Conservation (phyloP, 2,113 vertebrate species). For the Chascanopsetta lugubris region DNA sequence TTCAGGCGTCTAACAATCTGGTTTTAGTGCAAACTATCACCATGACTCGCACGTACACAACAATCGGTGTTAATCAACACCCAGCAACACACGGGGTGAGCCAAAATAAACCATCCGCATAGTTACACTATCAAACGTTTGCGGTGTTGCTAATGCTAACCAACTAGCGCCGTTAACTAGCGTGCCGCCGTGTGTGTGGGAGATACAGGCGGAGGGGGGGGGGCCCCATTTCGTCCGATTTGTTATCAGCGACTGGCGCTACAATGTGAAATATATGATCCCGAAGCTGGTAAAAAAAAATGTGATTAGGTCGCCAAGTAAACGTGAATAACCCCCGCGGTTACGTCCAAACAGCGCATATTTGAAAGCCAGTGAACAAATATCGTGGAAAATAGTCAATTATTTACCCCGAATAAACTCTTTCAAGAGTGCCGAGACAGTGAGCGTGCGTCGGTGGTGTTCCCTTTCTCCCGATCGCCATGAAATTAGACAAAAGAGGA, state of each 20-base stretch:
- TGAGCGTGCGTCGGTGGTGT: constrained; percentile 74
- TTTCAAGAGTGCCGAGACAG: constrained; percentile 72
- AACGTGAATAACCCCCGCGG: constrained; percentile 1
- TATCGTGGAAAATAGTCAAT: constrained; percentile 33
- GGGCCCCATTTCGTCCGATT: constrained; percentile 70
- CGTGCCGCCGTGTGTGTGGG: constrained; percentile 53
- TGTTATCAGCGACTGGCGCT: constrained; percentile 74
- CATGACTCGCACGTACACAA: background rate
- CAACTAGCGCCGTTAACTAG: constrained; percentile 60
- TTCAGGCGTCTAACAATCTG: constrained; percentile 12
- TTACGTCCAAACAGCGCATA: constrained; percentile 7
- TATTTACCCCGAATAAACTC: constrained; percentile 77
- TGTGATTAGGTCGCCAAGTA: constrained; percentile 16
- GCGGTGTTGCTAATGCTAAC: constrained; percentile 63
- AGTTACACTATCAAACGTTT: constrained; percentile 30
- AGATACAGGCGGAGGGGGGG: constrained; percentile 55
- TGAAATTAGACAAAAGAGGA: constrained; percentile 83
- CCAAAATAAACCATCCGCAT: background rate
- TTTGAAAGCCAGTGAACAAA: constrained; percentile 14
- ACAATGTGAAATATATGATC: constrained; percentile 71
- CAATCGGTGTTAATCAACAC: background rate
- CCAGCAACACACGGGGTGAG: background rate
- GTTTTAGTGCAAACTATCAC: background rate
- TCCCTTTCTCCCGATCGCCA: constrained; percentile 82
- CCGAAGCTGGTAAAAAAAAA: constrained; percentile 36